Evolutionary conservation across 2,113 vertebrate genomes (phyloP).

Genomic region (Speoplatyrhinus poulsoni): DNA sequence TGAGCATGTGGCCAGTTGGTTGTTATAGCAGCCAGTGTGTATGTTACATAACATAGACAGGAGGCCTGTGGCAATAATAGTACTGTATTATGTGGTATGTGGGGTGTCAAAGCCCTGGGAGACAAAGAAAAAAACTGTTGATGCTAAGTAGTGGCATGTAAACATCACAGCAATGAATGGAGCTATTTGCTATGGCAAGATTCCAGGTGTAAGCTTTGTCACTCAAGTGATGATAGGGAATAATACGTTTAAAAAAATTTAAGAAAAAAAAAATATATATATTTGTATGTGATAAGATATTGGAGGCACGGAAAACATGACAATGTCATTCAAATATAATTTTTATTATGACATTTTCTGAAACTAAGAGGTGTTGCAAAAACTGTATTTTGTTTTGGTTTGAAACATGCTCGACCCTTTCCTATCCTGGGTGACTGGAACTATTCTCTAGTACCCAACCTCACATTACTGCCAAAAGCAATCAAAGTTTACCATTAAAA

Average conservation of each 20-base stretch:
- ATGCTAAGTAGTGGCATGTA: slow-evolving; percentile 45
- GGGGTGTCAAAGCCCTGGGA: slow-evolving; percentile 41
- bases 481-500: too few species aligned
- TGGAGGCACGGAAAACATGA: neutral
- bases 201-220: slow-evolving; percentile 63
- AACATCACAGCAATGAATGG: slow-evolving; percentile 34
- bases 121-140: slow-evolving; percentile 35
- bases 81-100: slow-evolving; percentile 45
- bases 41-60: slow-evolving; percentile 68
- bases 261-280: neutral
- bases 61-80: slow-evolving; percentile 50
- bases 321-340: neutral
- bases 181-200: slow-evolving; percentile 37
- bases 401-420: neutral
- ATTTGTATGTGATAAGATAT: slow-evolving; percentile 11
- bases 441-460: too few species aligned
- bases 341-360: too few species aligned
- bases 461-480: too few species aligned
- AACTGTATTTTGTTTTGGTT: neutral
- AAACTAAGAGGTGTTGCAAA: neutral
- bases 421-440: too few species aligned
- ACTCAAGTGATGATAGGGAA: slow-evolving; percentile 23
- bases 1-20: slow-evolving; percentile 46
- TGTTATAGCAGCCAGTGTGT: slow-evolving; percentile 78
- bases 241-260: slow-evolving; percentile 4